Evolutionary conservation across 2,113 vertebrate species (phyloP), one percentile per base, ranked within the genome.

Genomic region (Centrocercus urophasianus): DNA sequence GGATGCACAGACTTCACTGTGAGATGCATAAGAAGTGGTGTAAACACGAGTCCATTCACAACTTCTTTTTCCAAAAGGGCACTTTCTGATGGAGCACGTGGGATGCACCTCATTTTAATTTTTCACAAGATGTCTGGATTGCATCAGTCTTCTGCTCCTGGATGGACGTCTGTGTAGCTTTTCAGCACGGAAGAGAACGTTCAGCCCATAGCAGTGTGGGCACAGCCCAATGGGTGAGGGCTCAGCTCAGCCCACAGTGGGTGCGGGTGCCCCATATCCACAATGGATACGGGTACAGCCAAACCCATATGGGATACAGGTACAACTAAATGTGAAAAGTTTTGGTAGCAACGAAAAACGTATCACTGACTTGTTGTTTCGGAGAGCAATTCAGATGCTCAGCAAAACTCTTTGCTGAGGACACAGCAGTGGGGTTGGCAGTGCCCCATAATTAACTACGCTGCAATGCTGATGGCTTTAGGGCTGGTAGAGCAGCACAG

Each of bases 21-120:
- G 13, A 13, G 6, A 16, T 10, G 6, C 0, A 0, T 24, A n/a
- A 22, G 16, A 2, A 2, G 27, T 8, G 0, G 0, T 64, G 40
- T 13, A 45, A 65, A 13, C 4, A 9, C 11, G 50, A 88, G 3
- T 60, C 64, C 13, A 38, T 38, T 81, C 86, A 50, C 52, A 64
- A 38, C 34, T 43, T 25, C 50, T 76, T 78, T 60, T 70, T 40
- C 32, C 8, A 81, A 54, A 83, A 95, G 73, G 52, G 86, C 93
- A 71, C 76, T 95, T 95, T 75, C 38, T 56, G 83, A 11, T 4
- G 60, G 72, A 88, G 89, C 86, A 3, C 48, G 86, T 21, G 63
- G 56, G 1, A 63, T 82, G 84, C 82, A 69, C 72, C 76, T 1
- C 21, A 19, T 67, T 64, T 77, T 57, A 3, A 14, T 77, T 93